Evolutionary conservation across 2,797 vertebrate species (phyloP), one percentile per base, ranked within the genome.

Genomic region (Cephalopachus bancanus): DNA sequence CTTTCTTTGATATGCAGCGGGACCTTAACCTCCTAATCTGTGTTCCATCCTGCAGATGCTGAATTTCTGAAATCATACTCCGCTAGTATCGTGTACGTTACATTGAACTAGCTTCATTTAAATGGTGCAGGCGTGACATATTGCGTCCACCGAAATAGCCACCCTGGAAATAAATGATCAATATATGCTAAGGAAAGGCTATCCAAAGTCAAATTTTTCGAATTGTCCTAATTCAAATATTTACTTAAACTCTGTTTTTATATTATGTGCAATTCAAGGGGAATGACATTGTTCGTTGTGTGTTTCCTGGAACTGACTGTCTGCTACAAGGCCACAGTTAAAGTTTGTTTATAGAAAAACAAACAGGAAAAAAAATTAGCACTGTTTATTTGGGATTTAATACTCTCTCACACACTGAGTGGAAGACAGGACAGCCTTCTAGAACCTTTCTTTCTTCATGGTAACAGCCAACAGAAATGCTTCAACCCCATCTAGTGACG

Each of bases 231-330:
- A 98, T 96, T 95, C 97, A 98, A 98, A 98, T 98, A 98, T 98
- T 99, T 98, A 98, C 97, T 98, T 98, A 98, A 98, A 98, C 97
- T 97, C 95, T 98, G 97, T 93, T 98, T 98, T 98, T 98, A 89
- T 97, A 97, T 96, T 97, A 97, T 89, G 91, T 96, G 96, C 97
- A 98, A 97, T 96, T 92, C 87, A 90, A 97, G 98, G 98, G 98
- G 96, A 98, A 98, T 98, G 98, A 98, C 98, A 98, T 76, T 91
- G 97, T 97, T 97, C 97, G 94, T 88, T 0, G 44, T 95, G 86
- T 0, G 2, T 95, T 98, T 98, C 98, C 96, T 26, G 98, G 98
- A 98, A 98, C 85, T 95, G 96, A 94, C 93, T 89, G 93, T 96
- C 49, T 64, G 94, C 97, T 98, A 97, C 98, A 97, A 98, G 98